phyloP scores from a whole-genome alignment of 2,888 invertebrate genomes.

The Abrostola tripartita region DNA sequence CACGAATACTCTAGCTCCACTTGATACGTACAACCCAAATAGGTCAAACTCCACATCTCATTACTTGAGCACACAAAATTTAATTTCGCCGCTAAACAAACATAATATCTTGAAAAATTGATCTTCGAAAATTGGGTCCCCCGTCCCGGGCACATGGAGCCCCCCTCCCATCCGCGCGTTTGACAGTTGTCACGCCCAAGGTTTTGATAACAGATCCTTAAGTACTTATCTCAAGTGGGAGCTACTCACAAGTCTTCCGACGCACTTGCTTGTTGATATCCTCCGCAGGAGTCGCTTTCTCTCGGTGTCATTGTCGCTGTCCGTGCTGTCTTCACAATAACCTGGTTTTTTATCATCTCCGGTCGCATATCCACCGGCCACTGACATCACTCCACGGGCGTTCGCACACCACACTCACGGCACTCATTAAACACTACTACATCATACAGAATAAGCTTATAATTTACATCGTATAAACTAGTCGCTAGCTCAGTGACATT shows the following conservation, averaged over 20 bases:
- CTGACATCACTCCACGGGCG: constrained; percentile 83
- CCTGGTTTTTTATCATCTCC: constrained; percentile 73
- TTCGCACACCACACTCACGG: constrained; percentile 74
- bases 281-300: constrained; percentile 93
- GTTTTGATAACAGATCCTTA: constrained; percentile 40
- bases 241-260: constrained; percentile 92
- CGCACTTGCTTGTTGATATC: constrained; percentile 94
- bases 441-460: constrained; percentile 82
- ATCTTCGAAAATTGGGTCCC: constrained; percentile 64
- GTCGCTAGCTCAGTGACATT: constrained; percentile 83
- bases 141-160: constrained; percentile 79
- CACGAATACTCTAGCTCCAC: constrained; percentile 54
- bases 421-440: constrained; percentile 80
- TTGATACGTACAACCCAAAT: constrained; percentile 59
- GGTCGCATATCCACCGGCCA: constrained; percentile 71
- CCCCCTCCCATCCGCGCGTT: constrained; percentile 64
- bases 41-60: constrained; percentile 68
- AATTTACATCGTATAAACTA: constrained; percentile 75
- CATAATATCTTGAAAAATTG: constrained; percentile 67
- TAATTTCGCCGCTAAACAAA: constrained; percentile 62
- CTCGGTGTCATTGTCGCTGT: constrained; percentile 95
- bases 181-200: constrained; percentile 81
- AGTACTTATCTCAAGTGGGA: constrained; percentile 36
- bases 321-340: constrained; percentile 88
- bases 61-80: constrained; percentile 66